Evolutionary conservation across 2,113 vertebrate genomes (phyloP).

Genomic region (Fulmarus glacialis): DNA sequence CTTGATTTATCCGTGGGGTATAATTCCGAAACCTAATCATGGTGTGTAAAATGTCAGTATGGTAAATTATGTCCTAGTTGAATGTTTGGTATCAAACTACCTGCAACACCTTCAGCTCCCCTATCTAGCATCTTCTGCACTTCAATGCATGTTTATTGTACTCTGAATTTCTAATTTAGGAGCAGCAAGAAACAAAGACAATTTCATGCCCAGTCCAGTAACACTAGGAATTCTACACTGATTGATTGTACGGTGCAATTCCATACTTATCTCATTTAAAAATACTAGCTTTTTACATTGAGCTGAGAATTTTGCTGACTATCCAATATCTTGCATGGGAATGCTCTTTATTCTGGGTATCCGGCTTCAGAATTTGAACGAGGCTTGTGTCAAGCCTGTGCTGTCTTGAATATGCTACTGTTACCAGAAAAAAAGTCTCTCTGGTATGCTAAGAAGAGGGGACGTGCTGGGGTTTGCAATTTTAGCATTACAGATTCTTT

Average conservation of each 20-base stretch:
- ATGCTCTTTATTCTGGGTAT: slow-evolving; percentile 23
- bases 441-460: slow-evolving; percentile 46
- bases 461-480: slow-evolving; percentile 56
- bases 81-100: background rate
- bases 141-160: background rate
- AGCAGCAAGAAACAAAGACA: background rate
- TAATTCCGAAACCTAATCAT: background rate
- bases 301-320: background rate
- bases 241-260: background rate
- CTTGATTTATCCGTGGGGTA: background rate
- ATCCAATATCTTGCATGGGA: background rate
- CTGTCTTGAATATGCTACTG: slow-evolving; percentile 57
- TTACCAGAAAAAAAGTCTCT: slow-evolving; percentile 35
- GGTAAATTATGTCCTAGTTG: background rate
- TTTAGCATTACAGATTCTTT: slow-evolving; percentile 66
- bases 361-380: slow-evolving; percentile 25
- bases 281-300: slow-evolving; percentile 15
- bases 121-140: background rate
- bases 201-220: background rate
- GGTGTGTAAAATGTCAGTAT: background rate
- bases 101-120: background rate
- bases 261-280: background rate
- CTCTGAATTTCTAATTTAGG: background rate
- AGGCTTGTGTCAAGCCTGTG: background rate
- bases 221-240: background rate